A percentile compares a stretch with the other conserved stretches of the same genome.
These are phyloP conservation scores for Ceratitis capitata DNA, from an alignment of 1,140 invertebrate species.

Conservation along the genomic window DNA sequence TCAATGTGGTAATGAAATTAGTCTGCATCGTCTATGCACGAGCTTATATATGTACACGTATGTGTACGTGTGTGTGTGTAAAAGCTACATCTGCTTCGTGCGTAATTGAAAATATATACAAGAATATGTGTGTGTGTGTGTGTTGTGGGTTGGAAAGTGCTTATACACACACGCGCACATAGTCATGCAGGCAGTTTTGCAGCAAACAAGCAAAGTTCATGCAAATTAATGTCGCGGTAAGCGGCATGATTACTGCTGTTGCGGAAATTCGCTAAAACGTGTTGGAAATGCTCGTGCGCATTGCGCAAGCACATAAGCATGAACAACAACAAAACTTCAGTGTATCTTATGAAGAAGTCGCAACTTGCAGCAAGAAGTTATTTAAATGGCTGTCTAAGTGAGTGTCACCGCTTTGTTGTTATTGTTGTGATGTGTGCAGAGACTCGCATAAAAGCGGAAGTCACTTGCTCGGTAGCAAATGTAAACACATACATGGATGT, in stretches of 20 bases:
- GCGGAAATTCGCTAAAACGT: background rate
- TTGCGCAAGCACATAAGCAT: background rate
- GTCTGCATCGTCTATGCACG: background rate
- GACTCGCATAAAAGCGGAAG: conserved; percentile 4
- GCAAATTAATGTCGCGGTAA: conserved; percentile 1
- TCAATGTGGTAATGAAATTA: background rate
- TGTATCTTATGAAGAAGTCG: background rate
- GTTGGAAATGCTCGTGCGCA: background rate
- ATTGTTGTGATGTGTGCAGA: background rate
- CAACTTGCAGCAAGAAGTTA: conserved; percentile 18
- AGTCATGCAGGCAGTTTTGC: background rate
- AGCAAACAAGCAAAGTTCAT: background rate
- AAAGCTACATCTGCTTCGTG: background rate
- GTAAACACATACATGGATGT: background rate
- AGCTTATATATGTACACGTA: background rate
- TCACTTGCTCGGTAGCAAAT: background rate
- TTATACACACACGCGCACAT: background rate
- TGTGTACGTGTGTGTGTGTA: background rate
- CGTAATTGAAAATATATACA: background rate
- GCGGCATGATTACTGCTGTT: background rate
- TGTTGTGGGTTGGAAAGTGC: background rate
- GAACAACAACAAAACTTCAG: background rate
- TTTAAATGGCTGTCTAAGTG: conserved; percentile 35
- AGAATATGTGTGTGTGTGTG: background rate
- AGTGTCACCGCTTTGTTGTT: background rate